Conservation (phyloP, 23 tunicate species). For the Trididemnum clinides region DNA sequence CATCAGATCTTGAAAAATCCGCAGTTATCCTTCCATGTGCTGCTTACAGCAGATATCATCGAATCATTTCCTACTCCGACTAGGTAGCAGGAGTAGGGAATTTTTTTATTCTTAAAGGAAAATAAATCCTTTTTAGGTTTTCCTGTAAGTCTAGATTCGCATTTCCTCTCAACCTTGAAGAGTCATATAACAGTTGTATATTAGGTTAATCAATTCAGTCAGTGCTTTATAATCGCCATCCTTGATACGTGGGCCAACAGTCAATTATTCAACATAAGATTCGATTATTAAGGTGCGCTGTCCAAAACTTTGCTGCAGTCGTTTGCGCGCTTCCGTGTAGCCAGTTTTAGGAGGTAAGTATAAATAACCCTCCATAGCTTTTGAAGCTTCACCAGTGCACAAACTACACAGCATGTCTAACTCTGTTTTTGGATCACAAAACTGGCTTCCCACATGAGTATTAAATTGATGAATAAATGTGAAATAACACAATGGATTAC, state of each 20-base stretch:
- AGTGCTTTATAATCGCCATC: not conserved
- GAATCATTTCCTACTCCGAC: not conserved
- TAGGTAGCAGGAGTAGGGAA: too few species aligned
- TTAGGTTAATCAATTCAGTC: not conserved
- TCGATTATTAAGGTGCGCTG: not conserved
- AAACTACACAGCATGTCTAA: not conserved
- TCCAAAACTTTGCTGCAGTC: not conserved
- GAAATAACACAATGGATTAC: too few species aligned
- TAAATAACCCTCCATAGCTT: not conserved
- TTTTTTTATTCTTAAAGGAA: too few species aligned
- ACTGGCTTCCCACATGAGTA: too few species aligned
- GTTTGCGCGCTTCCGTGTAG: not conserved
- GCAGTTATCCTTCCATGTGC: not conserved
- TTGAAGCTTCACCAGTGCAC: not conserved
- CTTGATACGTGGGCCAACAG: not conserved
- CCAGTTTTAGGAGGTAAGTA: not conserved
- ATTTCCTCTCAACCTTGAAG: not conserved
- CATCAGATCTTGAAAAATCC: not conserved
- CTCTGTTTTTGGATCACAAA: not conserved
- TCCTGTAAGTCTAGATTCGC: constrained; percentile 1
- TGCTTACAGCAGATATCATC: not conserved
- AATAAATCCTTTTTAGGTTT: not conserved
- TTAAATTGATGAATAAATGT: too few species aligned
- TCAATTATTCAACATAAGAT: not conserved
- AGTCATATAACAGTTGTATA: not conserved